phyloP scores from a whole-genome alignment of 2,888 invertebrate species.

The Dichetophora obliterata region DNA sequence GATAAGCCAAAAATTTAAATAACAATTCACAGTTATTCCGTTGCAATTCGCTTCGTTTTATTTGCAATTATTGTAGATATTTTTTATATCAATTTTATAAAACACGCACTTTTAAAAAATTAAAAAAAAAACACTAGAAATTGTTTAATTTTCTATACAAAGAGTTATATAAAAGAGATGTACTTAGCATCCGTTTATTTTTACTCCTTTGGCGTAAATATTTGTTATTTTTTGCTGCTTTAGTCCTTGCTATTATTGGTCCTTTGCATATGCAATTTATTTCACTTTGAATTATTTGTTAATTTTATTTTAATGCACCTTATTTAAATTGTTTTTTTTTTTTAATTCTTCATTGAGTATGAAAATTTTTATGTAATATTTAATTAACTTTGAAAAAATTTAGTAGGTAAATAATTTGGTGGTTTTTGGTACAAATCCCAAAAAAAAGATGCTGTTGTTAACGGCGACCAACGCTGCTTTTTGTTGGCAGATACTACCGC shows the following conservation, averaged over 20 bases:
- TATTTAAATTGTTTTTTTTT: neutral
- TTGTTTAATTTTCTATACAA: too few relatives aligned
- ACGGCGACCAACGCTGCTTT: conserved; percentile 45
- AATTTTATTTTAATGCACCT: neutral
- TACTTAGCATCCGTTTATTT: neutral
- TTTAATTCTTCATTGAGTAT: neutral
- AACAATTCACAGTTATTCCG: neutral
- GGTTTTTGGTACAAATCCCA: conserved; percentile 16
- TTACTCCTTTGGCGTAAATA: conserved; percentile 6
- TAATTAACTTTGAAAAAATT: neutral
- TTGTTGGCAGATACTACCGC: conserved; percentile 67
- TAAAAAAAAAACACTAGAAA: too few relatives aligned
- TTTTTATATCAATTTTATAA: too few relatives aligned
- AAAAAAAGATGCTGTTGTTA: conserved; percentile 20
- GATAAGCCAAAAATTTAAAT: neutral
- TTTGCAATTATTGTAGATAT: too few relatives aligned
- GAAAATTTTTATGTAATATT: neutral
- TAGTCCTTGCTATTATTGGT: neutral
- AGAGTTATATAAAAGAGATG: too few relatives aligned
- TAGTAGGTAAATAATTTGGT: neutral
- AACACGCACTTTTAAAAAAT: too few relatives aligned
- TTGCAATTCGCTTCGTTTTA: neutral
- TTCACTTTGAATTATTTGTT: neutral
- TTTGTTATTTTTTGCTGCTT: neutral
- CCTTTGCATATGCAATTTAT: neutral